phyloP scores from a whole-genome alignment of 1,140 invertebrate species.

The Drosophila takahashii region DNA sequence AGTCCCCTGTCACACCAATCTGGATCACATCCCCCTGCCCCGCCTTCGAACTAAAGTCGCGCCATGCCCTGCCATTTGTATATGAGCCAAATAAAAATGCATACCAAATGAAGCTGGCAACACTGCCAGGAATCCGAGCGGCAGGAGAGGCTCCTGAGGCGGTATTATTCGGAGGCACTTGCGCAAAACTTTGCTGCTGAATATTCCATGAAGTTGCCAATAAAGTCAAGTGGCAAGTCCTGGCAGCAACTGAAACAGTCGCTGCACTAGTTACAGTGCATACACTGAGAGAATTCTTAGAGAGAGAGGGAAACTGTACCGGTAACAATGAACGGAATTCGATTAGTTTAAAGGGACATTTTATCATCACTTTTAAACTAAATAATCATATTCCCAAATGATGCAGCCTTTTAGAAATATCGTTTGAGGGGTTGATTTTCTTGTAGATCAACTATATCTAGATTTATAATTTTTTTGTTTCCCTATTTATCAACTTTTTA shows the following conservation, averaged over 20 bases:
- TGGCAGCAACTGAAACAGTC: slow-evolving; percentile 19
- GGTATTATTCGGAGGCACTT: slow-evolving; percentile 67
- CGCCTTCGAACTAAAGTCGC: slow-evolving; percentile 35
- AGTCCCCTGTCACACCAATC: slow-evolving; percentile 18
- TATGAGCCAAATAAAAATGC: slow-evolving; percentile 84
- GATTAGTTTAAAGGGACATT: too few species aligned
- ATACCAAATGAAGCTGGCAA: slow-evolving; percentile 71
- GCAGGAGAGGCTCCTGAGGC: slow-evolving; percentile 6
- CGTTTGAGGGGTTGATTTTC: too few species aligned
- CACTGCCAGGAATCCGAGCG: slow-evolving; percentile 24
- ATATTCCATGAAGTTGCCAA: slow-evolving; percentile 84
- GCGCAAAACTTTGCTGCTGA: slow-evolving; percentile 70
- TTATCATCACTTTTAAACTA: too few species aligned
- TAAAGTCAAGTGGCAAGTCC: slow-evolving; percentile 81
- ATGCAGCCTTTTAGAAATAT: too few species aligned
- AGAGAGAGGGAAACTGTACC: too few species aligned
- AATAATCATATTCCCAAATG: too few species aligned
- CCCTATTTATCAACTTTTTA: too few species aligned
- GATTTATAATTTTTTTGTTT: too few species aligned
- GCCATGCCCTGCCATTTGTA: slow-evolving; percentile 69
- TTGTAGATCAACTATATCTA: too few species aligned
- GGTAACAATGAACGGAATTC: too few species aligned
- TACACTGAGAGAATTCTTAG: slow-evolving; percentile 23
- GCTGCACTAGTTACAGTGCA: slow-evolving; percentile 43
- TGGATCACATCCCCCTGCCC: slow-evolving; percentile 6